phyloP scores from a whole-genome alignment of 1,140 invertebrate species.

The Zophobas morio region DNA sequence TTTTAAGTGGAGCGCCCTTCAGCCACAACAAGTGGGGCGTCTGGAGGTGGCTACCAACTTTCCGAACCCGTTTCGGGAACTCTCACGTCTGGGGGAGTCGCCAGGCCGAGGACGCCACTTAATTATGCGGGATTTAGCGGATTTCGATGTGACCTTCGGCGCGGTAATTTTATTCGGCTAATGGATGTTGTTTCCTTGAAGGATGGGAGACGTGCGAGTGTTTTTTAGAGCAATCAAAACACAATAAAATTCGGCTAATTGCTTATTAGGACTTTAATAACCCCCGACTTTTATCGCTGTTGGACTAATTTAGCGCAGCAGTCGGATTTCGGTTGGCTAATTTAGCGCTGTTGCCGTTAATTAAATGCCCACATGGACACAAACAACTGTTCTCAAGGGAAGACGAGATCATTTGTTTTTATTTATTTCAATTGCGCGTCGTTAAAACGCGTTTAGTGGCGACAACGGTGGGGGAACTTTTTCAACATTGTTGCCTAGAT shows the following conservation, averaged over 20 bases:
- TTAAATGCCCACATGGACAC: conserved; percentile 33
- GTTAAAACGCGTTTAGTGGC: conserved; percentile 5
- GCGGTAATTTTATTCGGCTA: too few species aligned
- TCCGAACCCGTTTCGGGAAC: too few species aligned
- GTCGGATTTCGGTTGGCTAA: conserved; percentile 18
- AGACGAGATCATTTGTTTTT: conserved; percentile 16
- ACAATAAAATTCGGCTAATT: conserved; percentile 31
- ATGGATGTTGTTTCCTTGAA: too few species aligned
- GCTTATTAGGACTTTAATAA: conserved; percentile 36
- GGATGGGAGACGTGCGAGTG: too few species aligned
- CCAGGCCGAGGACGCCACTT: too few species aligned
- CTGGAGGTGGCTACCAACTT: too few species aligned
- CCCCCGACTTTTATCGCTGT: conserved; percentile 33
- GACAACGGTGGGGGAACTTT: too few species aligned
- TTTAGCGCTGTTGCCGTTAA: conserved; percentile 20
- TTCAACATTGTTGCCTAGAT: too few species aligned
- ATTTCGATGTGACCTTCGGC: too few species aligned
- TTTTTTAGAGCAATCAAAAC: conserved; percentile 8
- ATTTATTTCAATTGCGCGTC: conserved; percentile 22
- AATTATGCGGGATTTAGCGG: too few species aligned
- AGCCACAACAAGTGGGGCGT: too few species aligned
- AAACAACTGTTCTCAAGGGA: conserved; percentile 19
- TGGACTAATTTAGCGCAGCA: conserved; percentile 31
- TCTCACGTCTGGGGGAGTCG: too few species aligned
- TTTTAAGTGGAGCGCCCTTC: not conserved